These are phyloP conservation scores for Drosophila punjabiensis DNA, from an alignment of 1,140 invertebrate species.

Conservation along the genomic window DNA sequence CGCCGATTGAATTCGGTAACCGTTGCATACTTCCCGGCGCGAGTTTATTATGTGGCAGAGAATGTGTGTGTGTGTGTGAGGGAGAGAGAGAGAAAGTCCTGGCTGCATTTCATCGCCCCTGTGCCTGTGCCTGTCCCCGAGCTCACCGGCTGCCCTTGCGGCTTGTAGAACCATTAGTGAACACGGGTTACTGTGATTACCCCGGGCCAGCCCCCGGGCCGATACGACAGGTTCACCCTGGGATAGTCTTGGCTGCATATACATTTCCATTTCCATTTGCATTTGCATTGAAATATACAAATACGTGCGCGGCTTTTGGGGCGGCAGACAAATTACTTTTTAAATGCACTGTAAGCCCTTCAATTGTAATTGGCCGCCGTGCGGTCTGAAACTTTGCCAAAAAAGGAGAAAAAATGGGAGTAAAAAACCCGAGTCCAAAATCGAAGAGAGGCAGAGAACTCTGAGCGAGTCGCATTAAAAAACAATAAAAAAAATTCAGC, in stretches of 20 bases:
- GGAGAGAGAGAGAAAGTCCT: constrained; percentile 34
- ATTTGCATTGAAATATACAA: constrained; percentile 82
- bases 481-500: constrained; percentile 73
- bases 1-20: constrained; percentile 30
- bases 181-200: constrained; percentile 81
- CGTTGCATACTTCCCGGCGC: constrained; percentile 66
- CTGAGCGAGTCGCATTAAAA: constrained; percentile 76
- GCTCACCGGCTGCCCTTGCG: constrained; percentile 73
- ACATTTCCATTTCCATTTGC: constrained; percentile 31
- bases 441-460: constrained; percentile 40
- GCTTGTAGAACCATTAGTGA: constrained; percentile 85
- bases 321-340: constrained; percentile 85
- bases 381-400: constrained; percentile 77
- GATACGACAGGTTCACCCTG: constrained; percentile 19
- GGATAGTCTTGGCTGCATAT: constrained; percentile 36
- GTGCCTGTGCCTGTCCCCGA: constrained; percentile 32
- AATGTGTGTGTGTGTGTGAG: constrained; percentile 32
- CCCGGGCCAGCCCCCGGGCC: constrained; percentile 5
- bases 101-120: constrained; percentile 68
- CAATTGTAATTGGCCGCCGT: constrained; percentile 78
- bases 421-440: constrained; percentile 10
- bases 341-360: constrained; percentile 83
- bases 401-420: constrained; percentile 25
- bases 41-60: constrained; percentile 71
- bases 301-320: constrained; percentile 78